Evolutionary conservation across 2,113 vertebrate species (phyloP).

Genomic region (Lophotis ruficrista): DNA sequence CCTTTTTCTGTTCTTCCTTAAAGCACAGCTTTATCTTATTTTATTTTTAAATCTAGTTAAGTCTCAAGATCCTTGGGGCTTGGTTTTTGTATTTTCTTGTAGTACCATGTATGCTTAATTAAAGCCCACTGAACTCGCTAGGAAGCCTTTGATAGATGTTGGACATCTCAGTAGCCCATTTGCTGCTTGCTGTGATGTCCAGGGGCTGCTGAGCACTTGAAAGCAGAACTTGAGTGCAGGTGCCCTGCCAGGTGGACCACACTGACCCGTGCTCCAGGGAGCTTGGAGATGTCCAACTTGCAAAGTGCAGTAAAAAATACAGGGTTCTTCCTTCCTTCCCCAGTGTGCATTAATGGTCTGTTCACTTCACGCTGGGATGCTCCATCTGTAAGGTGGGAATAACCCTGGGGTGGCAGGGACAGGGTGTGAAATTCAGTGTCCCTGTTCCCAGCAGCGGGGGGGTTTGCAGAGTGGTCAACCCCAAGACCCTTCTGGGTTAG

Average conservation of each 20-base stretch:
- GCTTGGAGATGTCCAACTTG: not conserved
- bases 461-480: not conserved
- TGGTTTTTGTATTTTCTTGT: not conserved
- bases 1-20: not conserved
- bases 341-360: not conserved
- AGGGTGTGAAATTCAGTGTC: not conserved
- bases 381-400: not conserved
- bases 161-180: not conserved
- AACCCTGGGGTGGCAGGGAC: not conserved
- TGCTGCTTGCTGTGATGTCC: rapidly evolving
- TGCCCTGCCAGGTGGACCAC: rapidly evolving
- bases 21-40: not conserved
- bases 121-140: not conserved
- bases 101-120: not conserved
- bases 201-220: not conserved
- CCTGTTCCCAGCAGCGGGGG: not conserved
- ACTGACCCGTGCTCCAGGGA: rapidly evolving
- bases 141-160: not conserved
- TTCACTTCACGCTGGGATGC: not conserved
- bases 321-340: not conserved
- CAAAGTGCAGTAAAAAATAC: not conserved
- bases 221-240: too few species aligned
- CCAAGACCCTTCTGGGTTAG: not conserved
- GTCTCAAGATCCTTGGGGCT: not conserved
- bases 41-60: not conserved